phyloP scores from a whole-genome alignment of 2,888 invertebrate species.

The Dorcus parallelipipedus region DNA sequence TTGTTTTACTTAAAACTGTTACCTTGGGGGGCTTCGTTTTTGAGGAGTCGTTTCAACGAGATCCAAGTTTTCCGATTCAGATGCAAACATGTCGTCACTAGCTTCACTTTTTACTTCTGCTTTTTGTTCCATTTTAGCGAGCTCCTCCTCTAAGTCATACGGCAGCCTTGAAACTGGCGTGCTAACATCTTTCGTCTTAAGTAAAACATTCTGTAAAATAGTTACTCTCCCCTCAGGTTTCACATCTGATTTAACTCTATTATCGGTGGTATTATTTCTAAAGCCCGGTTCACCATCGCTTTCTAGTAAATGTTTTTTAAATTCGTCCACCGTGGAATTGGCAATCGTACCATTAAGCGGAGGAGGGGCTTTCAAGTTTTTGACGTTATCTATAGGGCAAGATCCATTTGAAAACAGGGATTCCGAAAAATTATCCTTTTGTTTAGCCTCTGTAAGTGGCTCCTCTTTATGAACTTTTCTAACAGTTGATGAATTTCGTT shows the following conservation, averaged over 20 bases:
- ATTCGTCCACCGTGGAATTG: slow-evolving; percentile 12
- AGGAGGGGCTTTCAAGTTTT: too few relatives aligned
- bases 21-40: slow-evolving; percentile 7
- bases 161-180: background rate
- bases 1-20: background rate
- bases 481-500: background rate
- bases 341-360: background rate
- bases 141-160: slow-evolving; percentile 7
- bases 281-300: slow-evolving; percentile 1
- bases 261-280: background rate
- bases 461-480: slow-evolving; percentile 8
- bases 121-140: slow-evolving; percentile 4
- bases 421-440: slow-evolving; percentile 12
- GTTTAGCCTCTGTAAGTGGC: background rate
- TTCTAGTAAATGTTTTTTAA: slow-evolving; percentile 12
- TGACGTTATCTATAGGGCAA: too few relatives aligned
- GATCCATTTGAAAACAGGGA: slow-evolving; percentile 9
- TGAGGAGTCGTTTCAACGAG: slow-evolving; percentile 39
- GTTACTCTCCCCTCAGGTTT: slow-evolving; percentile 4
- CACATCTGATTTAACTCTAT: background rate
- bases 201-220: slow-evolving; percentile 10
- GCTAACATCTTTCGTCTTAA: slow-evolving; percentile 1
- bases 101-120: slow-evolving; percentile 6
- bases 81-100: slow-evolving; percentile 22
- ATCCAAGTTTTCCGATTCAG: slow-evolving; percentile 31